Evolutionary conservation across 2,113 vertebrate genomes (phyloP).

Genomic region (Lophura nycthemera): DNA sequence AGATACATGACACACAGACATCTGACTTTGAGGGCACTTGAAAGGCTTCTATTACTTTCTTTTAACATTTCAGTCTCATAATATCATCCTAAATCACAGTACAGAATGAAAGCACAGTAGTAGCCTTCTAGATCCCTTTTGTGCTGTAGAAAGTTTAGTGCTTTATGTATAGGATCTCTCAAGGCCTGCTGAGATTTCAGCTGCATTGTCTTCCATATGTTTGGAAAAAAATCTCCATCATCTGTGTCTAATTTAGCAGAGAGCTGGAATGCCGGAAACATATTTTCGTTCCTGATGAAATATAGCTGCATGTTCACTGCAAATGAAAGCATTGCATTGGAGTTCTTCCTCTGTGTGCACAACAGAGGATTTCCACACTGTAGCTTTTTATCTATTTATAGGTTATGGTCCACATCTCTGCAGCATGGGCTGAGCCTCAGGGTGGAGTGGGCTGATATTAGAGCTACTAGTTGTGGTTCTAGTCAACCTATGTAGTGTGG

Average conservation of each 20-base stretch:
- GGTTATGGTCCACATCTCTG: not conserved
- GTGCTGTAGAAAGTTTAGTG: conserved; percentile 25
- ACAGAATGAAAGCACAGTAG: conserved; percentile 3
- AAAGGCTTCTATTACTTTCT: conserved; percentile 49
- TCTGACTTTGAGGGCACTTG: conserved; percentile 45
- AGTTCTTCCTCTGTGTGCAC: not conserved
- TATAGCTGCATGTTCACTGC: not conserved
- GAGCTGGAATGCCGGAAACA: conserved; percentile 14
- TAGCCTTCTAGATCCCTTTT: not conserved
- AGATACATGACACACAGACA: conserved; percentile 24
- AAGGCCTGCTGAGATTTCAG: conserved; percentile 3
- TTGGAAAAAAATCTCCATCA: not conserved
- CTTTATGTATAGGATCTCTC: not conserved
- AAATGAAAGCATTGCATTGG: not conserved
- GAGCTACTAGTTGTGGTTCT: not conserved
- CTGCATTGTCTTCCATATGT: not conserved
- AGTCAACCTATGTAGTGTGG: not conserved
- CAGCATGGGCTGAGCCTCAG: not conserved
- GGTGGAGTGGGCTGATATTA: not conserved
- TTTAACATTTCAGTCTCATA: not conserved
- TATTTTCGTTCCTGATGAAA: not conserved
- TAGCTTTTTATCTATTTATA: not conserved
- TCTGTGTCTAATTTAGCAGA: conserved; percentile 49
- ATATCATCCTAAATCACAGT: conserved; percentile 38
- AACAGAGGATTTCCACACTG: not conserved